A percentile compares a stretch with the other conserved stretches of the same genome.
Evolutionary conservation across 2,888 invertebrate genomes (phyloP).

Genomic region (Cheilosia scutellata): DNA sequence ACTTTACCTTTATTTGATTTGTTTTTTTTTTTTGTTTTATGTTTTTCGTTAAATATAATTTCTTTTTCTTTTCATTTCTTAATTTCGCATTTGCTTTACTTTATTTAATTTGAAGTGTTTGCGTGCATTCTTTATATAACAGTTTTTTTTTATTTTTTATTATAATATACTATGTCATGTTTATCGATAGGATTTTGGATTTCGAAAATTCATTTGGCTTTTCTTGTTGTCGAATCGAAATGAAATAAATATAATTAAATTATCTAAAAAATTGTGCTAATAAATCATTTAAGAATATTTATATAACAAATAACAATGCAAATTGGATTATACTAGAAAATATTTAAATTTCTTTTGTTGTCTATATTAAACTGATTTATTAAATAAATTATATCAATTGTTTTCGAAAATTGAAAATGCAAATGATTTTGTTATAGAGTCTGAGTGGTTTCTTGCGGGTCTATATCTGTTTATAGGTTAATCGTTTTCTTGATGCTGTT

Average conservation of each 20-base stretch:
- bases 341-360: slow-evolving; percentile 32
- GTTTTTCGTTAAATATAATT: slow-evolving; percentile 1
- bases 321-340: slow-evolving; percentile 66
- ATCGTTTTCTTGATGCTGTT: slow-evolving; percentile 14
- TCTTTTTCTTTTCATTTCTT: slow-evolving; percentile 21
- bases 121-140: slow-evolving; percentile 63
- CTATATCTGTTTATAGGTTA: slow-evolving; percentile 11
- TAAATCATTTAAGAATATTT: slow-evolving; percentile 70
- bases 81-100: not conserved
- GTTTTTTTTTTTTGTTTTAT: slow-evolving; percentile 25
- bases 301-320: slow-evolving; percentile 71
- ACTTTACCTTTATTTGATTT: slow-evolving; percentile 41
- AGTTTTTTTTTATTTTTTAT: slow-evolving; percentile 3
- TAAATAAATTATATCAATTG: not conserved
- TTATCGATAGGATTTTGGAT: slow-evolving; percentile 40
- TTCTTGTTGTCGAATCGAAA: slow-evolving; percentile 39
- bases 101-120: slow-evolving; percentile 57
- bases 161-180: slow-evolving; percentile 15
- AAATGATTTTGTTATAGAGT: slow-evolving; percentile 1
- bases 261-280: slow-evolving; percentile 73
- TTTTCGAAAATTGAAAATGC: slow-evolving; percentile 25
- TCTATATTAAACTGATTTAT: slow-evolving; percentile 7
- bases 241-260: slow-evolving; percentile 65
- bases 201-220: slow-evolving; percentile 34
- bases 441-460: slow-evolving; percentile 1